Evolutionary conservation across 2,888 invertebrate genomes (phyloP).

Genomic region (Dromius quadrimaculatus): DNA sequence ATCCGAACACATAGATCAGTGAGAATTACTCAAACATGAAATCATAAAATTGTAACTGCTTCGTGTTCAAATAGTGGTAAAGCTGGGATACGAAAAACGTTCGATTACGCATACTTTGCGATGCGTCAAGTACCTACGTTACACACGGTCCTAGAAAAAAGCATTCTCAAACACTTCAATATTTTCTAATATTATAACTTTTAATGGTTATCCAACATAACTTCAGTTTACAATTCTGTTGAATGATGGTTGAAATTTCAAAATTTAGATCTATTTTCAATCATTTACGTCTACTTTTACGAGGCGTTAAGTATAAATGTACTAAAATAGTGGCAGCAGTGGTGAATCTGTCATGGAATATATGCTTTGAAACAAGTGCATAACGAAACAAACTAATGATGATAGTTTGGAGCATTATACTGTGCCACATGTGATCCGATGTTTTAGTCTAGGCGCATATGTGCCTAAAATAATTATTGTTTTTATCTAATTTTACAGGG

Average conservation of each 20-base stretch:
- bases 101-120: no score
- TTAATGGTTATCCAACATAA: no score
- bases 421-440: slow-evolving; percentile 43
- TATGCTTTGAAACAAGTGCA: slow-evolving; percentile 34
- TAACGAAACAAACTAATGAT: slow-evolving; percentile 36
- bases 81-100: no score
- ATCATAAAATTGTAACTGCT: no score
- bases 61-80: no score
- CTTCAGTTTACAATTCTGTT: no score
- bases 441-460: slow-evolving; percentile 37
- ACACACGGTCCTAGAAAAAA: no score
- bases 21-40: no score
- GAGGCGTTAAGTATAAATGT: background rate
- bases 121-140: no score
- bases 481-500: slow-evolving; percentile 44
- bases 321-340: slow-evolving; percentile 14
- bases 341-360: slow-evolving; percentile 21
- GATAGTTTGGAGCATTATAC: slow-evolving; percentile 39
- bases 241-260: background rate
- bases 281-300: background rate
- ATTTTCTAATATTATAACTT: no score
- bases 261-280: slow-evolving; percentile 1
- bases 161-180: no score
- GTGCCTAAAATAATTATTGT: slow-evolving; percentile 45
- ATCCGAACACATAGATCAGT: no score